Percentiles rank a stretch among this genome's conserved stretches.
These are phyloP conservation scores for Macrosoma leucophasiata DNA, from an alignment of 2,888 invertebrate genomes.

Conservation along the genomic window DNA sequence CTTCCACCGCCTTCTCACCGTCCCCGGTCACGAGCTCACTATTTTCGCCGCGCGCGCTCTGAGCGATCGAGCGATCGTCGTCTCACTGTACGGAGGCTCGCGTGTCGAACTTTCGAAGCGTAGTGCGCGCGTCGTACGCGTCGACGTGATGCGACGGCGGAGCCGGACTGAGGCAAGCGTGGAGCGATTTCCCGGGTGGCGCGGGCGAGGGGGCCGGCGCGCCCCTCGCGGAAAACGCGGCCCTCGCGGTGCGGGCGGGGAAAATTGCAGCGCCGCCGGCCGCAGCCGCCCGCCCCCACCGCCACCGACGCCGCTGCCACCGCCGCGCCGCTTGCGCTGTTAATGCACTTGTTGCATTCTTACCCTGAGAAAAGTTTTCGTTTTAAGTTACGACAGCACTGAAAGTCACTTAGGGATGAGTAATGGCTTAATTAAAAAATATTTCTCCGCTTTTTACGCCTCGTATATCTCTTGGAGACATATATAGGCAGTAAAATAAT, in stretches of 20 bases:
- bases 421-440: no score
- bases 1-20: slow-evolving; percentile 41
- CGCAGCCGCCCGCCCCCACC: slow-evolving; percentile 29
- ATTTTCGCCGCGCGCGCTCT: slow-evolving; percentile 58
- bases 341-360: slow-evolving; percentile 11
- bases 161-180: slow-evolving; percentile 67
- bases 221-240: slow-evolving; percentile 69
- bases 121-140: slow-evolving; percentile 51
- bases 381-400: no score
- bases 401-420: no score
- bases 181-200: slow-evolving; percentile 63
- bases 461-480: no score
- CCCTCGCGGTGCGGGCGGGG: slow-evolving; percentile 51
- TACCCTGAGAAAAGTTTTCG: no score
- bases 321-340: slow-evolving; percentile 23
- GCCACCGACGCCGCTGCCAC: slow-evolving; percentile 29
- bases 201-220: slow-evolving; percentile 61
- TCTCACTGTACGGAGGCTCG: slow-evolving; percentile 42
- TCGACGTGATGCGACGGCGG: slow-evolving; percentile 65
- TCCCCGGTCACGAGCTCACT: slow-evolving; percentile 69
- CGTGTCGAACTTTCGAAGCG: slow-evolving; percentile 51
- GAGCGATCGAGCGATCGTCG: slow-evolving; percentile 39
- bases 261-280: slow-evolving; percentile 59
- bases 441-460: no score
- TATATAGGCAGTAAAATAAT: no score